Base-by-base conservation (phyloP, 2,888 invertebrate genomes). In the Hymenopus coronatus region DNA sequence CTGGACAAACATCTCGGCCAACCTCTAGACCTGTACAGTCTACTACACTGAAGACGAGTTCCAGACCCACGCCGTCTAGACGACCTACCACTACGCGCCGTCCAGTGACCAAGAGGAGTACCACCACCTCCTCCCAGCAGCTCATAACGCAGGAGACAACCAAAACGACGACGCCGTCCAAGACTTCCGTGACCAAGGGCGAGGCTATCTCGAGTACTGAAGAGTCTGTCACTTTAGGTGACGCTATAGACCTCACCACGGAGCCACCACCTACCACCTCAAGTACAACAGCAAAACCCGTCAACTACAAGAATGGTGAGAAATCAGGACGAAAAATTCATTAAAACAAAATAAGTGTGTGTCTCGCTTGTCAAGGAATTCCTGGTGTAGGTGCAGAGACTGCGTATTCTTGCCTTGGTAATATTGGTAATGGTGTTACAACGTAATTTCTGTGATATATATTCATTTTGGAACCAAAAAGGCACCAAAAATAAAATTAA, bases 281-380 rank as follows among this genome's bases (percentile, higher is more conserved):
- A 91, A 12, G 91, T 12, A 90, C 91, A 15, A 91, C 92, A 8
- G 85, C 90, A 89, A 92, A 91, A 90, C 91, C 90, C 6, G 90
- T 90, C 83, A 92, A 93, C 90, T 94, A 93, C 91, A 93, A 92
- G 92, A 93, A 92, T 91, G 93, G 94, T 94, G 92, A 92, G 93
- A 92, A 89, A 92, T 92, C 54, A 70, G 20, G 54, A 70, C 25
- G 20, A 20, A 6, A 70, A 70, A 6, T 70, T 54, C 20, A 14
- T 20, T 54, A 20, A 54, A 54, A 54, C 20, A 54, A 14, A 54
- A 54, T 7, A 15, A 54, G 6, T 70, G 25, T 25, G 14, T 46
- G 8, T 30, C 30, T 30, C 30, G 30, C 30, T 30, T 30, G 54
- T 20, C 54, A 70, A 20, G 54, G 54, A 70, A 70, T 6, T 15